Base-by-base conservation (phyloP, 2,888 invertebrate genomes). In the Autographa pulchrina region DNA sequence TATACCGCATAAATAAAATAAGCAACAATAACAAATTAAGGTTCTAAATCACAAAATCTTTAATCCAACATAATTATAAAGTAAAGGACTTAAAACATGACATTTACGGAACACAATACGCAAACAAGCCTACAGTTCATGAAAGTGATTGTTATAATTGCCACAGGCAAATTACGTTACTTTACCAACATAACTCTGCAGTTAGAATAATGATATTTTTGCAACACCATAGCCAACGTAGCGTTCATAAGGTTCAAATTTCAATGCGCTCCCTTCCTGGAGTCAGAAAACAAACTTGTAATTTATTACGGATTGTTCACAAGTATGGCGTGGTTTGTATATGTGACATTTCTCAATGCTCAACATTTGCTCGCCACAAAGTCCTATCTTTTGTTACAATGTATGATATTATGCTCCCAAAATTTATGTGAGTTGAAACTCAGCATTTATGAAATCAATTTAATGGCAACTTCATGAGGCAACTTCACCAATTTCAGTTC, bases 101-200 rank as follows among this genome's bases (percentile, higher is more conserved):
- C 82, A 85, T 85, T 81, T 80, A 78, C 81, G 76, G 75, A 85
- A 83, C 77, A 86, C 77, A 86, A 86, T 86, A 85, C 77, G 82
- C 85, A 85, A 89, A 88, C 87, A 87, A 86, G 86, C 85, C 84
- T 79, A 76, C 87, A 87, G 85, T 86, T 85, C 85, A 84, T 82
- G 85, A 87, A 86, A 87, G 84, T 88, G 86, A 86, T 89, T 86
- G 88, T 86, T 89, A 85, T 88, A 90, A 89, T 86, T 88, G 87
- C 80, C 86, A 83, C 79, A 62, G 79, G 86, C 80, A 86, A 86
- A 88, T 88, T 85, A 86, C 84, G 78, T 83, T 80, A 82, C 70
- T 65, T 63, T 65, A 62, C 82, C 73, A 86, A 82, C 65, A 65
- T 76, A 38, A 72, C 62, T 70, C 73, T 81, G 73, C 69, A 68